These are phyloP conservation scores for Phainopepla nitens DNA, from an alignment of 2,113 vertebrate species.

Conservation along the genomic window DNA sequence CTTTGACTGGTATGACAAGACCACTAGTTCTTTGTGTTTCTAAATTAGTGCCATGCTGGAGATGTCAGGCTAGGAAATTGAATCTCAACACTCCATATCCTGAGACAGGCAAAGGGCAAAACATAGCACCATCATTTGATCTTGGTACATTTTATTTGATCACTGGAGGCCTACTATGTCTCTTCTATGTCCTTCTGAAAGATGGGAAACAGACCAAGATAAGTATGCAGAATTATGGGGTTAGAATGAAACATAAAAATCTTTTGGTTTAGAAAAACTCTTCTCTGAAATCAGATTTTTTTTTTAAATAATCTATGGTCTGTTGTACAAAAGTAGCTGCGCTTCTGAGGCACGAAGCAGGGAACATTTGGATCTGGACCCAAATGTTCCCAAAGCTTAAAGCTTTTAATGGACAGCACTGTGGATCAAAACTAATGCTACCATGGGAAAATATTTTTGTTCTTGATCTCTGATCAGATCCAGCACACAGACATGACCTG, in stretches of 20 bases:
- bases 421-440: background rate
- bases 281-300: background rate
- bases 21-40: background rate
- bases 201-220: background rate
- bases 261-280: background rate
- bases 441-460: background rate
- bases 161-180: background rate
- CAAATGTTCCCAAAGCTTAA: background rate
- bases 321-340: background rate
- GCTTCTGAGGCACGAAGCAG: background rate
- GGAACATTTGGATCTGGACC: background rate
- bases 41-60: background rate
- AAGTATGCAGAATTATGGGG: background rate
- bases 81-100: background rate
- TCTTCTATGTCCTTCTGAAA: background rate
- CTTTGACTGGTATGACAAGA: background rate
- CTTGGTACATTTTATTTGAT: background rate
- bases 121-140: background rate
- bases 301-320: background rate
- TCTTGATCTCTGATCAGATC: background rate
- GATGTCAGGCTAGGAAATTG: background rate
- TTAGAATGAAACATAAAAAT: background rate
- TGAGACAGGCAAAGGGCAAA: background rate
- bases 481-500: fast-evolving
- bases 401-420: background rate